Percentiles rank a stretch among this genome's conserved stretches.
These are phyloP conservation scores for Pomatorhinus ruficollis DNA, from an alignment of 2,113 vertebrate species.

Conservation along the genomic window DNA sequence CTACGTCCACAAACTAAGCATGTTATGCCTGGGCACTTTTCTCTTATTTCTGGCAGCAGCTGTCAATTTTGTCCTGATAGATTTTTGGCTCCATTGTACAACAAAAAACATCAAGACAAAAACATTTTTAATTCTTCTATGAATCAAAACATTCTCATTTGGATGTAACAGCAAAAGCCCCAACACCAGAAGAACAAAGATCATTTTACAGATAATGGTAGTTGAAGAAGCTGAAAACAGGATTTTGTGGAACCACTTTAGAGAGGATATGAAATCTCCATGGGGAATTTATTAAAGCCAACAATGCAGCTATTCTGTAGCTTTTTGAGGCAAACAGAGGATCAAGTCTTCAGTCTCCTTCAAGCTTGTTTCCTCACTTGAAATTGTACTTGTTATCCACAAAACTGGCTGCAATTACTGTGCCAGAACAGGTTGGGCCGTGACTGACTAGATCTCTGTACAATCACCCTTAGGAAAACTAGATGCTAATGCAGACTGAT, in stretches of 20 bases:
- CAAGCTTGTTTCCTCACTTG: background rate
- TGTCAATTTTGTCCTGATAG: conserved; percentile 64
- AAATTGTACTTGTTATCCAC: conserved; percentile 21
- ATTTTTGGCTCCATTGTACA: conserved; percentile 40
- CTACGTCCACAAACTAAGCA: conserved; percentile 9
- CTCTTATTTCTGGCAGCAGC: conserved; percentile 31
- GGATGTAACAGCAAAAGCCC: conserved; percentile 28
- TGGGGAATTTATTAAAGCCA: background rate
- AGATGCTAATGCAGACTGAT: background rate
- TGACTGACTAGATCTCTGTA: background rate
- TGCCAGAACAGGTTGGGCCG: background rate
- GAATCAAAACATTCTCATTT: conserved; percentile 55
- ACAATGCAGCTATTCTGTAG: conserved; percentile 10
- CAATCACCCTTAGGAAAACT: background rate
- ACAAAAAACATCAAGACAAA: conserved; percentile 21
- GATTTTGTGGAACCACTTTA: conserved; percentile 58
- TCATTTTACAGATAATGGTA: conserved; percentile 38
- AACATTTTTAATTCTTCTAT: conserved; percentile 57
- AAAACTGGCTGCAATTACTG: conserved; percentile 31
- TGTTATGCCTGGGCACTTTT: conserved; percentile 40
- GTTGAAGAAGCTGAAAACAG: conserved; percentile 56
- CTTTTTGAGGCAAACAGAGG: background rate
- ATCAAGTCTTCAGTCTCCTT: conserved; percentile 9
- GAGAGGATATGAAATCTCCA: background rate
- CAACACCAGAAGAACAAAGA: conserved; percentile 23